These are phyloP conservation scores for Coturnix japonica DNA, from an alignment of 2,113 vertebrate species.

Conservation along the genomic window DNA sequence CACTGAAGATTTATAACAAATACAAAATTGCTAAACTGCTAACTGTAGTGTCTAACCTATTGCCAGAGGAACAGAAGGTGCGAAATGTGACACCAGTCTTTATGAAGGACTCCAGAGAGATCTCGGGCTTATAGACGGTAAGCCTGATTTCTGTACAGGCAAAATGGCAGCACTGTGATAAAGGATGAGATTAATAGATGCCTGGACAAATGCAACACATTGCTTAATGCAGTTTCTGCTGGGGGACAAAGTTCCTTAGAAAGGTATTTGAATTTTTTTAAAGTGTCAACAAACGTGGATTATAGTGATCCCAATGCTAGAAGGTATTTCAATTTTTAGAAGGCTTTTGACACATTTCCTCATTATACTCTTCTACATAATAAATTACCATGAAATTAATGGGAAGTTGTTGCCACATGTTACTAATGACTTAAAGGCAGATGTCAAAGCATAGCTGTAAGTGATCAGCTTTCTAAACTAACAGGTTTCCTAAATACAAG, in stretches of 20 bases:
- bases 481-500: neutral
- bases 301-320: neutral
- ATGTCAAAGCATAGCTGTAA: neutral
- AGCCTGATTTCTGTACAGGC: neutral
- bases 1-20: slow-evolving; percentile 61
- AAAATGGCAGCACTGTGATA: neutral
- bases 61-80: slow-evolving; percentile 61
- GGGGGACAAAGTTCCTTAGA: neutral
- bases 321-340: neutral
- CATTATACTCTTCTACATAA: slow-evolving; percentile 24
- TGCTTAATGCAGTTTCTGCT: neutral
- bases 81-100: slow-evolving; percentile 59
- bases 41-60: slow-evolving; percentile 48
- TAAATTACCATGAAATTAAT: neutral
- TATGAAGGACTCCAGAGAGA: slow-evolving; percentile 56
- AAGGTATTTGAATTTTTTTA: neutral
- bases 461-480: neutral
- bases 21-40: slow-evolving; percentile 39
- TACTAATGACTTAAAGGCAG: neutral
- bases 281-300: neutral
- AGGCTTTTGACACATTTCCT: slow-evolving; percentile 1
- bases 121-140: neutral
- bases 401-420: neutral
- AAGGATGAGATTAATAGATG: slow-evolving; percentile 1
- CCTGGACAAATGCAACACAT: neutral